Conservation (phyloP, 2,113 vertebrate species). For the Apistogramma diplotaenia region DNA sequence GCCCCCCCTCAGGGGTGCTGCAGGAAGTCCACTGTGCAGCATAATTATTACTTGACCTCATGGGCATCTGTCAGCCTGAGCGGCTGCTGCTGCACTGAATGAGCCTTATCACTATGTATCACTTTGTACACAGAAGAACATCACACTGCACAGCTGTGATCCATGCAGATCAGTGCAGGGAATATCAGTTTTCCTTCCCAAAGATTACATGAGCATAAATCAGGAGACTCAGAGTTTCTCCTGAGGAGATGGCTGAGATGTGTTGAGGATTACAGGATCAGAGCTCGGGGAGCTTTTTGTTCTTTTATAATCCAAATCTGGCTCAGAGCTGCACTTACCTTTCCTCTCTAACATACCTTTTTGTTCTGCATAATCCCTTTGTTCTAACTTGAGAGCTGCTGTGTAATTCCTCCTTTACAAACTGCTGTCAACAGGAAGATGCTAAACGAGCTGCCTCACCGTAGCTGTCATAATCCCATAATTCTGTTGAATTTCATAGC, state of each 20-base stretch:
- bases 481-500: not conserved
- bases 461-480: not conserved
- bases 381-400: not conserved
- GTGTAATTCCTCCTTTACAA: not conserved
- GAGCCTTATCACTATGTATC: not conserved
- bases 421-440: not conserved
- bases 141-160: not conserved
- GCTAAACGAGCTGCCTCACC: not conserved
- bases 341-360: not conserved
- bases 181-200: not conserved
- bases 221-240: not conserved
- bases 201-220: constrained; percentile 29
- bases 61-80: not conserved
- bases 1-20: not conserved
- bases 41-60: not conserved
- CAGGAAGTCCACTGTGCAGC: not conserved
- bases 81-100: not conserved
- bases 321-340: not conserved
- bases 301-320: not conserved
- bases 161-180: not conserved
- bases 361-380: not conserved
- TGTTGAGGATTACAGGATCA: constrained; percentile 24
- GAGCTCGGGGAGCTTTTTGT: not conserved
- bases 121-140: not conserved
- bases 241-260: not conserved